These are phyloP conservation scores for Natrix natrix DNA, from an alignment of 2,797 vertebrate genomes.

Conservation along the genomic window DNA sequence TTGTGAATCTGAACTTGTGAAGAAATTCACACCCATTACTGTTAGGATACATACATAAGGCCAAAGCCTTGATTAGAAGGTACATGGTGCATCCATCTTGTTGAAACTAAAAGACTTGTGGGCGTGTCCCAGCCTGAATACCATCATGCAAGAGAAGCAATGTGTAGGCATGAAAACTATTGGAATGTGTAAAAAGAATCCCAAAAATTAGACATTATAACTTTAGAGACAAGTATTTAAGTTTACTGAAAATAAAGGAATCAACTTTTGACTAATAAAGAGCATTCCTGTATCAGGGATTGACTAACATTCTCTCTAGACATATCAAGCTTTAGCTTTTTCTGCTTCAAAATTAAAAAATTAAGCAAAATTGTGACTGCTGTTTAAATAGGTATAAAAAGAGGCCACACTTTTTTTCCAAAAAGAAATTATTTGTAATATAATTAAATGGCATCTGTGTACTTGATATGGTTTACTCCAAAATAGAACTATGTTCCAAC, in stretches of 20 bases:
- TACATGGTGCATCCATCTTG: neutral
- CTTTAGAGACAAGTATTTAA: neutral
- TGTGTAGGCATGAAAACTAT: neutral
- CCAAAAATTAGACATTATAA: neutral
- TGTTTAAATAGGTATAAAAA: neutral
- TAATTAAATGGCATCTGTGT: neutral
- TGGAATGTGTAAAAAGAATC: neutral
- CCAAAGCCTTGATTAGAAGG: neutral
- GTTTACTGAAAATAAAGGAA: neutral
- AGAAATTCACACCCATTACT: neutral
- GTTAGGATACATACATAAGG: neutral
- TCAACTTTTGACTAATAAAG: neutral
- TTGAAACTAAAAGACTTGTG: neutral
- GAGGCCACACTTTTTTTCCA: neutral
- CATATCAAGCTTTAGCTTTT: neutral
- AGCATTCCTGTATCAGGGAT: neutral
- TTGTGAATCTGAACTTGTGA: neutral
- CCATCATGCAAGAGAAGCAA: neutral
- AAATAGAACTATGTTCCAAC: neutral
- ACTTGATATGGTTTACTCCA: too few species aligned
- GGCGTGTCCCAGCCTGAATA: neutral
- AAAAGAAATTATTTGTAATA: neutral
- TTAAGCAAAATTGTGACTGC: neutral
- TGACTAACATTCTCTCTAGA: neutral
- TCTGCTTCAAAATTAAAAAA: neutral